Conservation (phyloP, 1,140 invertebrate genomes). For the Ceratina calcarata region DNA sequence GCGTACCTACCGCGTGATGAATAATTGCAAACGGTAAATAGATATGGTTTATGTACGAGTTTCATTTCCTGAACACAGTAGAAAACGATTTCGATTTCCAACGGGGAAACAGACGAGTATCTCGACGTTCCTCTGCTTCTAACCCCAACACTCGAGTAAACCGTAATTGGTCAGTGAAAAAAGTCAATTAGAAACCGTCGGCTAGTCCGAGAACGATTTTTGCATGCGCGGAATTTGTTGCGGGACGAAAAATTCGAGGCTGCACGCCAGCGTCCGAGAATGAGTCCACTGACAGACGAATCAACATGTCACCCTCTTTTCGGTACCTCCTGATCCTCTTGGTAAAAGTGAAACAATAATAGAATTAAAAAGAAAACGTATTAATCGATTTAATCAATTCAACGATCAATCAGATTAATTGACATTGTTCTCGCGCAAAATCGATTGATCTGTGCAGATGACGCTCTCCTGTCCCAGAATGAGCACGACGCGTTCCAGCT, state of each 20-base stretch:
- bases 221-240: neutral
- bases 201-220: neutral
- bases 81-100: neutral
- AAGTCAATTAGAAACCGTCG: neutral
- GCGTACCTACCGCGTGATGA: too few species aligned
- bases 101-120: slow-evolving; percentile 29
- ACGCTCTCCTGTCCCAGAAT: slow-evolving; percentile 25
- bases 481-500: slow-evolving; percentile 42
- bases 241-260: neutral
- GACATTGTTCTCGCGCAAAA: neutral
- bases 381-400: neutral
- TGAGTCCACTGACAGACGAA: slow-evolving; percentile 24
- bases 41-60: slow-evolving; percentile 66
- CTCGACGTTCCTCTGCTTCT: slow-evolving; percentile 39
- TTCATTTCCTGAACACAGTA: neutral
- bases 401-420: neutral
- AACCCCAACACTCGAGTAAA: slow-evolving; percentile 4
- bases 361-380: neutral
- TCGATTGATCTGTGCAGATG: slow-evolving; percentile 32
- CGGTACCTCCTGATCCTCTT: slow-evolving; percentile 40
- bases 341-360: slow-evolving; percentile 3
- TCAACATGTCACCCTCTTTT: slow-evolving; percentile 27
- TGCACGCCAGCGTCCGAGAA: slow-evolving; percentile 14
- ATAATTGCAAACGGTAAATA: slow-evolving; percentile 66
- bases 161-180: neutral